These are phyloP conservation scores for Oryzias celebensis DNA, from an alignment of 2,113 vertebrate genomes.

Conservation along the genomic window DNA sequence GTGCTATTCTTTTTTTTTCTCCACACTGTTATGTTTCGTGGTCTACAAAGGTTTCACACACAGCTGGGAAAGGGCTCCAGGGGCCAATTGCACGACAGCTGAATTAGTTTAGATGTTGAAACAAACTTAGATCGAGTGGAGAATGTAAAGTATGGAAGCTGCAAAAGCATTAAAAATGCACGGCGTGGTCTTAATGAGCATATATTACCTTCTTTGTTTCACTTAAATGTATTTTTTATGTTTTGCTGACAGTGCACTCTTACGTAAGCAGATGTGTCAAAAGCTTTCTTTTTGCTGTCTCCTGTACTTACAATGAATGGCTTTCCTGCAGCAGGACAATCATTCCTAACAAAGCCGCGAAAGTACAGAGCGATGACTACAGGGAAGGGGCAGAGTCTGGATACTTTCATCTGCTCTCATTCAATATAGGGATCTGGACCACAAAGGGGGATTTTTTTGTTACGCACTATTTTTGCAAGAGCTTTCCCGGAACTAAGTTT, in stretches of 20 bases:
- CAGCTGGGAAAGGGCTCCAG: conserved; percentile 5
- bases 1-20: conserved; percentile 9
- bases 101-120: neutral
- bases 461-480: neutral
- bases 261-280: neutral
- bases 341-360: too few species aligned
- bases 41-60: conserved; percentile 26
- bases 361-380: neutral
- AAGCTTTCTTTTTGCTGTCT: neutral
- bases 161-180: conserved; percentile 14
- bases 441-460: neutral
- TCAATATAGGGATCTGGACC: neutral
- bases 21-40: conserved; percentile 4
- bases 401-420: neutral
- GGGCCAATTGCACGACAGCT: conserved; percentile 13
- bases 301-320: neutral
- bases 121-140: conserved; percentile 6
- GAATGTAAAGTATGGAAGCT: neutral
- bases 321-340: too few species aligned
- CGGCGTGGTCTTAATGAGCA: neutral
- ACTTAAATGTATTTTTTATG: neutral
- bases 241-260: neutral
- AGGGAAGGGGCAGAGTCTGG: neutral
- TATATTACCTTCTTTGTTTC: neutral
- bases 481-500: neutral